Conservation (phyloP, 2,888 invertebrate species). For the Geophilus truncorum region DNA sequence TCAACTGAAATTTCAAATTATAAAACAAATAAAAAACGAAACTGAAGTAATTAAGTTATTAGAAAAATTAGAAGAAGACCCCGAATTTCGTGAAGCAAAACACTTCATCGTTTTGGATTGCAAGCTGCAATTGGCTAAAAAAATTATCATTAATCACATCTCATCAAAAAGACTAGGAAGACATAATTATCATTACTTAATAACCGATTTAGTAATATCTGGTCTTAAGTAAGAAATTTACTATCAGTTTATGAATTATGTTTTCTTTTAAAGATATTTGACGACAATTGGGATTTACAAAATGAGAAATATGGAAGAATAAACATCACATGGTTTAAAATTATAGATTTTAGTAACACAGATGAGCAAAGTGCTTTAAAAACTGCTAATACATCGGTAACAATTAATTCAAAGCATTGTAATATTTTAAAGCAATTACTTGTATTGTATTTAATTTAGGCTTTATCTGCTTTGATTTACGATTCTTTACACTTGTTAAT, state of each 20-base stretch:
- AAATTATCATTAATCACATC: not conserved
- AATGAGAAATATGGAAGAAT: not conserved
- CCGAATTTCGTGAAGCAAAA: not conserved
- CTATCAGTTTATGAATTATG: no score
- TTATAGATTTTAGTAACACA: not conserved
- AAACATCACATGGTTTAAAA: not conserved
- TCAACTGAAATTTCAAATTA: not conserved
- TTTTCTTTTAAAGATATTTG: not conserved
- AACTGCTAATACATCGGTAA: no score
- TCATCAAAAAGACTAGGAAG: not conserved
- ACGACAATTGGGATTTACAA: not conserved
- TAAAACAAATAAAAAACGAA: not conserved
- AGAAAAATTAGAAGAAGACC: not conserved
- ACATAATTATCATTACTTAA: not conserved
- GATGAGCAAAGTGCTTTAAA: no score
- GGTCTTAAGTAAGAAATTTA: no score
- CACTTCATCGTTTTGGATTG: not conserved
- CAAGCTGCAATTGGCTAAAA: not conserved
- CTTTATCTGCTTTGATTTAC: slow-evolving; percentile 93
- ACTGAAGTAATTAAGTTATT: not conserved
- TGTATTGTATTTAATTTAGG: no score
- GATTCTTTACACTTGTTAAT: slow-evolving; percentile 89
- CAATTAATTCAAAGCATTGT: no score
- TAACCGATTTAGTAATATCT: not conserved
- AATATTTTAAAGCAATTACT: no score